Base-by-base conservation (phyloP, 2,888 invertebrate genomes). In the Sphinx pinastri region DNA sequence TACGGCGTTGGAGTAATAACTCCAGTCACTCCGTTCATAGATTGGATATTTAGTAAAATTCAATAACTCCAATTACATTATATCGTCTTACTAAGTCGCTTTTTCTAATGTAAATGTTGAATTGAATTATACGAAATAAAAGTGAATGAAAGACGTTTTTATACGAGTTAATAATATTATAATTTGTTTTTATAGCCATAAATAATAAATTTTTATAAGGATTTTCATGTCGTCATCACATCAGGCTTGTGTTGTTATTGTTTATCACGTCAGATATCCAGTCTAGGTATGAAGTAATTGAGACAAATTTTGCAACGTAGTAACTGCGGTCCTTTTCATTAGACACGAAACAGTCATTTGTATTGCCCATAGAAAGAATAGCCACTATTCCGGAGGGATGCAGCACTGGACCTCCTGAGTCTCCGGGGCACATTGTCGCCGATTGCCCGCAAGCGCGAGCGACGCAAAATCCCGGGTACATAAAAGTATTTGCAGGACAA, bases 341-440 rank as follows among this genome's bases (percentile, higher is more conserved):
- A 16, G 57, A 13, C 6, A 25, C 63, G 25, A 19, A 63, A 49
- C 71, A 68, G 25, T 68, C 57, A 10, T 14, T 6, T 59, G 11
- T 8, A 38, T 54, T 31, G 49, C 57, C 63, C 49, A 70, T 52
- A 8, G 67, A 58, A n/a, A 63, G 71, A 14, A 71, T 55, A 1
- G 52, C 69, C 3, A 73, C 31, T 14, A 73, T 59, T 6, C 70
- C 70, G 2, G 71, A 68, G 16, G 51, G 16, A 12, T 73, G 73
- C 38, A 73, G 11, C 3, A 59, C 63, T 2, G 71, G 70, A 2
- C 73, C 69, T 0, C 73, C 70, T 1, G 71, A 71, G 45, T 73
- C 71, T 7, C 70, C 71, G 0, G 69, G 57, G 47, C 71, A 73
- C 16, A 71, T 2, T 7, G 70, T 13, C 2, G 47, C n/a, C 0